A percentile compares a stretch with the other conserved stretches of the same genome.
Evolutionary conservation across 2,113 vertebrate species (phyloP).

Genomic region (Circaetus gallicus): DNA sequence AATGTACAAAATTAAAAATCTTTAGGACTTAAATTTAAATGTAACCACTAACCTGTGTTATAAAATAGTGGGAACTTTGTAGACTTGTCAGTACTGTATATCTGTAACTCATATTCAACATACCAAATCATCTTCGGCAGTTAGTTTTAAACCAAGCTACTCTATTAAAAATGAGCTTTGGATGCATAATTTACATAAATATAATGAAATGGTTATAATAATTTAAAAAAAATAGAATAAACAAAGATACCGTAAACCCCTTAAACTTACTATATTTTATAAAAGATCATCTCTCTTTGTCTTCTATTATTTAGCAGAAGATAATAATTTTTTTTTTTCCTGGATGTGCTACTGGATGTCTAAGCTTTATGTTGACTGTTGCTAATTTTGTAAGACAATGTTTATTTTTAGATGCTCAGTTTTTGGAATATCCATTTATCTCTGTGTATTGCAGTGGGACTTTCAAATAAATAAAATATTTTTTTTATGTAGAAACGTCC

Average conservation of each 20-base stretch:
- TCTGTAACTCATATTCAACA: neutral
- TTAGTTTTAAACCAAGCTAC: neutral
- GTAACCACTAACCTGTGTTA: neutral
- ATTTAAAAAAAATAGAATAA: neutral
- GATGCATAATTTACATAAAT: neutral
- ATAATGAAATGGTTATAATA: neutral
- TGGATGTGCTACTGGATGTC: neutral
- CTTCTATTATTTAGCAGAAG: neutral
- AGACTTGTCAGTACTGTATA: neutral
- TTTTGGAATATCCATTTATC: neutral
- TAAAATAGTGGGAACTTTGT: neutral
- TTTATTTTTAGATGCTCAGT: neutral
- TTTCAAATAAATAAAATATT: neutral
- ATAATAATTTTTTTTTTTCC: no score
- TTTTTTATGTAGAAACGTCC: neutral
- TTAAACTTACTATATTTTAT: neutral
- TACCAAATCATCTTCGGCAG: neutral
- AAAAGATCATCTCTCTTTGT: neutral
- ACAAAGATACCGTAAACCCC: neutral
- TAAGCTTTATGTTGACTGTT: neutral
- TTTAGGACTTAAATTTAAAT: neutral
- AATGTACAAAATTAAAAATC: neutral
- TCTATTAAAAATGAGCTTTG: neutral
- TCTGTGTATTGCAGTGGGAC: neutral
- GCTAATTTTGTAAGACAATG: neutral